Evolutionary conservation across 2,113 vertebrate genomes (phyloP).

Genomic region (Gnathonemus longibarbis): DNA sequence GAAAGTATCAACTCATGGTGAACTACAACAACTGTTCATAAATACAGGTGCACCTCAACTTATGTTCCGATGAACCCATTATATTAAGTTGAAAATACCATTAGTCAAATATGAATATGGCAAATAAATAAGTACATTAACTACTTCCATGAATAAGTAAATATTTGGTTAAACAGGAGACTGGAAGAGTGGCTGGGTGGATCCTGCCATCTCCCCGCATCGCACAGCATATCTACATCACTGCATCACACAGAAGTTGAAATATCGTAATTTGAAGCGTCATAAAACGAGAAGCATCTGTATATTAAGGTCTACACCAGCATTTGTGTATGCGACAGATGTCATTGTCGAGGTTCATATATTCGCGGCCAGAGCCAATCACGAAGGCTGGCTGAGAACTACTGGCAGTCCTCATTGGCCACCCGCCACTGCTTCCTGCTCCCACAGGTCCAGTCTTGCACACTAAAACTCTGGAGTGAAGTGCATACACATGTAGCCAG

Average conservation of each 20-base stretch:
- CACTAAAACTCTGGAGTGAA: background rate
- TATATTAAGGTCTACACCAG: background rate
- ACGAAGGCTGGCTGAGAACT: background rate
- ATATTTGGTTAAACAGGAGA: background rate
- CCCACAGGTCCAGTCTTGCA: background rate
- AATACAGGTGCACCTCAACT: background rate
- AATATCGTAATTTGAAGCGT: background rate
- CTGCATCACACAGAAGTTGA: background rate
- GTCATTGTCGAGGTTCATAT: background rate
- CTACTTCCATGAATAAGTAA: background rate
- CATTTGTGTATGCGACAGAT: background rate
- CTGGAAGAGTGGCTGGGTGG: background rate
- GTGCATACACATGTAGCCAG: background rate
- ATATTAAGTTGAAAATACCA: background rate
- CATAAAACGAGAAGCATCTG: background rate
- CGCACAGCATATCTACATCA: background rate
- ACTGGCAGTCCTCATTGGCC: background rate
- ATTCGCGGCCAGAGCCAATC: background rate
- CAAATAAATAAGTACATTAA: background rate
- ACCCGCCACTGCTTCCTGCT: background rate
- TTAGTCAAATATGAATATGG: background rate
- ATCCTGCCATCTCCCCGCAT: background rate
- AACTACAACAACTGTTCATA: background rate
- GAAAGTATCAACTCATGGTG: background rate
- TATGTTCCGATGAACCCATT: background rate